These are phyloP conservation scores for Chesias legatella DNA, from an alignment of 2,888 invertebrate genomes.

Conservation along the genomic window DNA sequence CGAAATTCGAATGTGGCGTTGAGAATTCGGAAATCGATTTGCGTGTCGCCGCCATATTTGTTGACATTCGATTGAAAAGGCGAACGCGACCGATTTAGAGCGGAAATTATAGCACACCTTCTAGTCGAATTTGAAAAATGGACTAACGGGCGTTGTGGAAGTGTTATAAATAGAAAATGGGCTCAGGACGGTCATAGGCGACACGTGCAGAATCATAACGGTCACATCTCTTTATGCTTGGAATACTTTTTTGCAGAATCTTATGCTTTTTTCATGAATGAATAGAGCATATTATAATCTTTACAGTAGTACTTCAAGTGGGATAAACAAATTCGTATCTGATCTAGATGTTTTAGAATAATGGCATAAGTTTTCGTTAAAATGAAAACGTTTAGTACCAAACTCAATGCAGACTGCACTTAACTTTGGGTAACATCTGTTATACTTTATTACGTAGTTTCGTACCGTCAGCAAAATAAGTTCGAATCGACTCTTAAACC, in stretches of 20 bases:
- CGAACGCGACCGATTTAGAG: slow-evolving; percentile 43
- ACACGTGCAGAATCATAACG: slow-evolving; percentile 51
- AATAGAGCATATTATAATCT: not conserved
- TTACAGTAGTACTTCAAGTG: no score
- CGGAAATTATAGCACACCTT: slow-evolving; percentile 56
- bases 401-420: no score
- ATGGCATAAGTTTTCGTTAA: no score
- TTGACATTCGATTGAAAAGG: slow-evolving; percentile 59
- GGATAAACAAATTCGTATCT: no score
- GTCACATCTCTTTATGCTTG: slow-evolving; percentile 26
- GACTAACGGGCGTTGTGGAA: slow-evolving; percentile 43
- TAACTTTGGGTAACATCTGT: no score
- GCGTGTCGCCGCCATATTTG: slow-evolving; percentile 59
- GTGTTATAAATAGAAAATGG: slow-evolving; percentile 45
- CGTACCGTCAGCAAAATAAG: no score
- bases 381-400: no score
- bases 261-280: slow-evolving; percentile 12
- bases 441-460: no score
- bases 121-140: slow-evolving; percentile 51
- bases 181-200: slow-evolving; percentile 43
- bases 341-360: no score
- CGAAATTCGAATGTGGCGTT: slow-evolving; percentile 43
- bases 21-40: slow-evolving; percentile 62
- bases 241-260: slow-evolving; percentile 4
- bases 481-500: no score